Base-by-base conservation (phyloP, 2,888 invertebrate genomes). In the Micoletzkya japonica region DNA sequence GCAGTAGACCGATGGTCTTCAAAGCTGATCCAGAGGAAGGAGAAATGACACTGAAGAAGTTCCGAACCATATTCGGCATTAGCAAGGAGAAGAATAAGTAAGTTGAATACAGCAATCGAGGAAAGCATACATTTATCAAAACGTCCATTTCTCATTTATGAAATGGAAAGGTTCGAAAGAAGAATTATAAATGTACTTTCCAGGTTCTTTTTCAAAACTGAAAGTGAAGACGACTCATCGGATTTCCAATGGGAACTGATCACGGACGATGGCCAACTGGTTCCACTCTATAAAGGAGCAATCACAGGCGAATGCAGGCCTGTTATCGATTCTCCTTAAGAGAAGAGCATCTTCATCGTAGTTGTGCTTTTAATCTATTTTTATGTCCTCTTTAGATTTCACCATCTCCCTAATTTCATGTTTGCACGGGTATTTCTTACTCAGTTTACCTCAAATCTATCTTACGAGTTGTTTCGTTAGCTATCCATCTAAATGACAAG, bases 141-240 rank as follows among this genome's bases (percentile, higher is more conserved):
- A 59, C 3, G 34, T 24, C 20, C 4, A n/a, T 34, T 20, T 10
- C 20, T 3, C 3, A 6, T 30, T 28, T 26, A 24, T 14, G 10
- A 10, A 57, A 57, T 57, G 34, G 30, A 57, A 20, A 26, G 10
- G 36, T 28, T 59, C 10, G 37, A 2, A 14, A 2, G n/a, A 59
- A 6, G 28, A 24, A 59, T 59, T 30, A 61, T 60, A 2, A 3
- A 2, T 7, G 4, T 1, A 26, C 20, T 32, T 73, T 74, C 26
- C 73, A 80, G 80, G 63, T 76, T 76, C 54, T 74, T 80, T 68
- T 80, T 80, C 76, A 80, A 80, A 73, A 74, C 73, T 70, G 74
- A 72, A 17, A 76, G 80, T 59, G 80, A 80, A 56, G 78, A 78
- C 70, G 76, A 74, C 17, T 71, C 76, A 0, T 77, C 80, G 2